phyloP scores from a whole-genome alignment of 2,888 invertebrate genomes.

The Aplocera efformata region DNA sequence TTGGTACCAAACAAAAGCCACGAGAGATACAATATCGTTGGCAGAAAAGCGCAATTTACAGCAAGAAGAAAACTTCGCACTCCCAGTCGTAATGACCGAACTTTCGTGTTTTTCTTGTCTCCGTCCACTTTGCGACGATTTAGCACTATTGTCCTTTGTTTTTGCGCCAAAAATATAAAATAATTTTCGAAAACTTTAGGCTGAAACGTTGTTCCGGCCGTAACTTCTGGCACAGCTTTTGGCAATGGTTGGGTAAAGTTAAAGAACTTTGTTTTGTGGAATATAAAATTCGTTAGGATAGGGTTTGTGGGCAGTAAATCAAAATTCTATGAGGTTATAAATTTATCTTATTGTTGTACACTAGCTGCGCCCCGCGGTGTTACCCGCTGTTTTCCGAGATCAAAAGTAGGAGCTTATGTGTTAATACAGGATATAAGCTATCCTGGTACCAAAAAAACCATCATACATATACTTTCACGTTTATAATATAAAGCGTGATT shows the following conservation, averaged over 20 bases:
- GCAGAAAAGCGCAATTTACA: constrained; percentile 43
- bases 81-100: constrained; percentile 60
- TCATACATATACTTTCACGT: too few relatives aligned
- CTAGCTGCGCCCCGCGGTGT: too few relatives aligned
- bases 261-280: constrained; percentile 13
- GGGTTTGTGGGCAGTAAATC: constrained; percentile 2
- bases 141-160: constrained; percentile 40
- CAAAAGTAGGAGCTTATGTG: too few relatives aligned
- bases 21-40: too few relatives aligned
- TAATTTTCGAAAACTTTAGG: constrained; percentile 23
- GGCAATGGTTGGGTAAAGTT: constrained; percentile 23
- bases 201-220: constrained; percentile 14
- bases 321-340: constrained; percentile 1
- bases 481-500: too few relatives aligned
- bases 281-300: constrained; percentile 7
- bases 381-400: too few relatives aligned
- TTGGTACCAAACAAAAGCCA: too few relatives aligned
- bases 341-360: too few relatives aligned
- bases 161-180: constrained; percentile 24
- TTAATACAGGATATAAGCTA: too few relatives aligned
- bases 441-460: too few relatives aligned
- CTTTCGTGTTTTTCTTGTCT: constrained; percentile 62
- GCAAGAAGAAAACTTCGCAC: constrained; percentile 59
- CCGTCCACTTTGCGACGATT: constrained; percentile 51
- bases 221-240: constrained; percentile 23